Base-by-base conservation (phyloP, 2,113 vertebrate genomes). In the Nettapus auritus region DNA sequence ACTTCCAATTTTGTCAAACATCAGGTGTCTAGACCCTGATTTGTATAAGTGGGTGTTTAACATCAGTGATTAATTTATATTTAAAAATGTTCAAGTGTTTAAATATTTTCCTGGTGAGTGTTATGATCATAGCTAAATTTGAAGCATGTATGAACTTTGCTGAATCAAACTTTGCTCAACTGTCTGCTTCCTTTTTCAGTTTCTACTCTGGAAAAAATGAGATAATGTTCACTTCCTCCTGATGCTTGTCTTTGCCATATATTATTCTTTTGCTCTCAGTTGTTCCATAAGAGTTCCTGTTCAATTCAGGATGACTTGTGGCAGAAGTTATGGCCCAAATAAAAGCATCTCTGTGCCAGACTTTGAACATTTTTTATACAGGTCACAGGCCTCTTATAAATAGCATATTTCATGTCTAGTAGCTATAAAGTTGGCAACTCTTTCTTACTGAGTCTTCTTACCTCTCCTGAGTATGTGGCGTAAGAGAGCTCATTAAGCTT, bases 401-500 rank as follows among this genome's bases (percentile, higher is more conserved):
- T 52, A 75, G 7, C 8, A 8, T 29, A 31, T 88, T 93, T 93
- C 69, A 64, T 57, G 38, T 69, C 69, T 69, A 82, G 55, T 40
- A 75, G 17, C 36, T 89, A 8, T 79, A 82, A 94, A 83, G 57
- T 50, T 36, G 93, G 22, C 11, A 42, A 64, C 50, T 77, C 8
- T 50, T 93, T 82, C 73, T 88, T 82, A 19, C 59, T 88, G 31
- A 40, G 23, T 75, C 14, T 55, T 89, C 53, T 71, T 82, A 16
- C 21, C 56, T 88, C 40, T 68, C 31, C 62, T 73, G 64, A 57
- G 31, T 82, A 59, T 70, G 53, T 94, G 34, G 69, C 88, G 13
- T 52, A 69, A 87, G 60, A 84, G 44, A 90, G 13, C 71, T 86
- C 9, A 60, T 94, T 93, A 94, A 83, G 74, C 44, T 86, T 90